A percentile compares a stretch with the other conserved stretches of the same genome.
phyloP scores from a whole-genome alignment of 2,888 invertebrate genomes.

The Heliconius sara region DNA sequence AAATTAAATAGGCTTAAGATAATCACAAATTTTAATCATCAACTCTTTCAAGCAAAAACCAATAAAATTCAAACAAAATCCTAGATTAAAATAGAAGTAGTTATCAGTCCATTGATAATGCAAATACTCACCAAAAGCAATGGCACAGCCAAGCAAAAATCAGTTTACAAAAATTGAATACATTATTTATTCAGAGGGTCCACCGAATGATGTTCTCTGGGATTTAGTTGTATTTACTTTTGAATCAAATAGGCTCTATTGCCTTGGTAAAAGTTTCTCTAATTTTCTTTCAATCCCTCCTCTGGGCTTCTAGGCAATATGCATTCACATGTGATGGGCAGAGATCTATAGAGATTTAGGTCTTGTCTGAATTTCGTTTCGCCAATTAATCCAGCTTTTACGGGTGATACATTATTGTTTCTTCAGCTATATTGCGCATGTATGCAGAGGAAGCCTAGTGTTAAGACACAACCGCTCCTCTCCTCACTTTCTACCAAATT shows the following conservation, averaged over 20 bases:
- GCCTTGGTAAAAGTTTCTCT: conserved; percentile 30
- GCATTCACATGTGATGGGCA: neutral
- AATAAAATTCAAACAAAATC: neutral
- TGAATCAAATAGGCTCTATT: conserved; percentile 27
- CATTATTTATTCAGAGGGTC: conserved; percentile 44
- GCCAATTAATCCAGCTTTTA: neutral
- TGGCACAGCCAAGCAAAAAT: conserved; percentile 33
- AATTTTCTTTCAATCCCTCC: conserved; percentile 26
- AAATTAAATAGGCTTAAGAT: too few relatives aligned
- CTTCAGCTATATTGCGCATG: neutral
- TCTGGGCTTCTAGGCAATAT: conserved; percentile 20
- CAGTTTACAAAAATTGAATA: conserved; percentile 40
- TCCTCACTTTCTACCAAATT: neutral
- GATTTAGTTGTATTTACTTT: conserved; percentile 35
- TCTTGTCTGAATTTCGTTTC: neutral
- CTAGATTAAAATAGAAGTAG: neutral
- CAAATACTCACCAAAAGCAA: conserved; percentile 35
- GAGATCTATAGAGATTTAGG: neutral
- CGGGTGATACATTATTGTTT: neutral
- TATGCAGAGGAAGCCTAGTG: neutral
- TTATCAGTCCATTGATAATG: conserved; percentile 29
- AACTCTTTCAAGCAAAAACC: neutral
- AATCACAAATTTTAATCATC: neutral
- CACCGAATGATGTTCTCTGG: conserved; percentile 30
- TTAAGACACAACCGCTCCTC: neutral